Conservation (phyloP, 2,888 invertebrate genomes). For the Mechanitis mazaeus region DNA sequence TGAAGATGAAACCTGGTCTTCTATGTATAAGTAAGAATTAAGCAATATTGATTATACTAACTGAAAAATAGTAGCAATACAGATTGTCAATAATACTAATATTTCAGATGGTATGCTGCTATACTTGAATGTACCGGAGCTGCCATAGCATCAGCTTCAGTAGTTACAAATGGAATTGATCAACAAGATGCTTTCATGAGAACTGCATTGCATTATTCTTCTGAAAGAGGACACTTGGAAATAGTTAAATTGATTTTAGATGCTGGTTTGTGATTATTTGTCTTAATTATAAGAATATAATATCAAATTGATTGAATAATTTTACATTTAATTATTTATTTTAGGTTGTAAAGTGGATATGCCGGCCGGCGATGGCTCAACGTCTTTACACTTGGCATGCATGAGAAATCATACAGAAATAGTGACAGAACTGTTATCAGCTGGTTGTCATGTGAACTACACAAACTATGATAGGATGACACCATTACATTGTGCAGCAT, state of each 20-base stretch:
- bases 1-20: slow-evolving; percentile 74
- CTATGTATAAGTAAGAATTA: slow-evolving; percentile 64
- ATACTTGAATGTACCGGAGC: slow-evolving; percentile 82
- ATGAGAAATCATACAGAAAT: slow-evolving; percentile 76
- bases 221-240: slow-evolving; percentile 79
- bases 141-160: slow-evolving; percentile 64
- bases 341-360: slow-evolving; percentile 79
- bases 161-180: slow-evolving; percentile 73
- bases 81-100: not conserved
- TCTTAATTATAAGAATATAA: not conserved
- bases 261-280: slow-evolving; percentile 65
- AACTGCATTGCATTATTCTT: slow-evolving; percentile 85
- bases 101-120: slow-evolving; percentile 83
- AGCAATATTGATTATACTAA: slow-evolving; percentile 13
- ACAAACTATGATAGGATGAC: slow-evolving; percentile 79
- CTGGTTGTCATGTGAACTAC: slow-evolving; percentile 77
- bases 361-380: slow-evolving; percentile 79
- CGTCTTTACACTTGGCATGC: slow-evolving; percentile 82
- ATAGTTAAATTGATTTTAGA: slow-evolving; percentile 78
- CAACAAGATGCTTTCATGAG: slow-evolving; percentile 79
- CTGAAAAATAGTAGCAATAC: no score
- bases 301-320: not conserved
- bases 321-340: not conserved
- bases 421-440: slow-evolving; percentile 71
- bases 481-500: slow-evolving; percentile 79